A percentile compares a stretch with the other conserved stretches of the same genome.
Evolutionary conservation across 2,888 invertebrate genomes (phyloP).

Genomic region (Aproaerema taeniolella): DNA sequence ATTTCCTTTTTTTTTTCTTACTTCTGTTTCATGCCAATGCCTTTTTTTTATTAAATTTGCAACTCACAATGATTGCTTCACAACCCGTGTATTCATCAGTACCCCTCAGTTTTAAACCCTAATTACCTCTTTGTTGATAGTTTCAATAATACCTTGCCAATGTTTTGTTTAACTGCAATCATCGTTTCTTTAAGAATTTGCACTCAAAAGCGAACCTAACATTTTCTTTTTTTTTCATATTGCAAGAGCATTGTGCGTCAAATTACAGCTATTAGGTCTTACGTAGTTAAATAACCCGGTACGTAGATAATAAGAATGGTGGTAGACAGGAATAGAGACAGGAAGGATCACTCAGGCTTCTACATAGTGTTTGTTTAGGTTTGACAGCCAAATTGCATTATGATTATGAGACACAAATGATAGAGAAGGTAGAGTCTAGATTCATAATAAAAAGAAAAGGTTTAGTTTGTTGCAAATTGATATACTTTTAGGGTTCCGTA

Average conservation of each 20-base stretch:
- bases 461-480: no score
- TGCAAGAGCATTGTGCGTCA: constrained; percentile 22
- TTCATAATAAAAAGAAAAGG: no score
- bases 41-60: no score
- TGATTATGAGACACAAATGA: no score
- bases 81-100: no score
- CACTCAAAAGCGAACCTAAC: constrained; percentile 28
- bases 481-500: no score
- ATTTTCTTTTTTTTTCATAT: constrained; percentile 31
- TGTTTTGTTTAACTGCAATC: constrained; percentile 21
- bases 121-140: constrained; percentile 23
- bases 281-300: no score
- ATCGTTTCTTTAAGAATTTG: constrained; percentile 20
- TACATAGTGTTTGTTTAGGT: constrained; percentile 28
- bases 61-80: no score
- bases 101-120: no score
- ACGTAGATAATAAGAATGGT: constrained; percentile 23
- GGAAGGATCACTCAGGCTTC: constrained; percentile 31
- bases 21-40: no score
- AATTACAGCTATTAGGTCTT: constrained; percentile 35
- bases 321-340: constrained; percentile 23
- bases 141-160: constrained; percentile 26
- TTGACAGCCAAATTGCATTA: constrained; percentile 43
- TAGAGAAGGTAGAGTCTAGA: no score
- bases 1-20: no score